Base-by-base conservation (phyloP, 2,797 vertebrate species). In the Malacoctenus gilli region DNA sequence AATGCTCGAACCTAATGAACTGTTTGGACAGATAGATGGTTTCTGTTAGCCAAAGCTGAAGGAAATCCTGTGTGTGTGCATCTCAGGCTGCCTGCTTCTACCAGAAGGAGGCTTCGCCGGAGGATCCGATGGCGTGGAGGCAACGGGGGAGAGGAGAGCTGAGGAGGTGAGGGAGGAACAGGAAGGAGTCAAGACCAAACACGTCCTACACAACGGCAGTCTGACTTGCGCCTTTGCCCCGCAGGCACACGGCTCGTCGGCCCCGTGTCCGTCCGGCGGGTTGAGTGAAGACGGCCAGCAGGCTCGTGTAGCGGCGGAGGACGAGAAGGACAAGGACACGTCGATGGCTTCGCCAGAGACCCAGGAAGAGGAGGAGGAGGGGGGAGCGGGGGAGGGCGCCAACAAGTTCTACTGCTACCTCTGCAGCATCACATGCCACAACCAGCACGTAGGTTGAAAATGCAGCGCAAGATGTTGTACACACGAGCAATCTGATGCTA, bases 321-420 rank as follows among this genome's bases (percentile, higher is more conserved):
- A 92, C 8, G 75, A 79, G 4, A 81, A 80, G 6, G 66, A 21
- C 31, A 77, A 83, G 73, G 85, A 77, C 1, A 42, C 42, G 2
- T 68, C 58, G 72, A 66, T 66, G 31, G 66, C 8, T 52, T 68
- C 68, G 23, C 51, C 38, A 1, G 78, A 68, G 23, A 70, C 54
- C 59, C 79, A 73, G 42, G 84, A 87, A 0, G 86, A 78, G 32
- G 86, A 46, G 55, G 85, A 90, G 0, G 92, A 91, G n/a, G n/a
- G n/a, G 13, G 82, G 85, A 0, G 58, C 79, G 10, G 57, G 22
- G 0, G 88, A 85, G 8, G 85, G 75, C 11, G 57, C 84, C 41
- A 92, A 91, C 72, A 96, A 94, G 79, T 98, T 96, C 89, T 96
- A 95, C 90, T 99, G 96, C 82, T 98, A 95, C 7, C 93, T 99